A percentile compares a stretch with the other conserved stretches of the same genome.
These are phyloP conservation scores for Rhinatrema bivittatum DNA, from an alignment of 2,797 vertebrate genomes.

Conservation along the genomic window DNA sequence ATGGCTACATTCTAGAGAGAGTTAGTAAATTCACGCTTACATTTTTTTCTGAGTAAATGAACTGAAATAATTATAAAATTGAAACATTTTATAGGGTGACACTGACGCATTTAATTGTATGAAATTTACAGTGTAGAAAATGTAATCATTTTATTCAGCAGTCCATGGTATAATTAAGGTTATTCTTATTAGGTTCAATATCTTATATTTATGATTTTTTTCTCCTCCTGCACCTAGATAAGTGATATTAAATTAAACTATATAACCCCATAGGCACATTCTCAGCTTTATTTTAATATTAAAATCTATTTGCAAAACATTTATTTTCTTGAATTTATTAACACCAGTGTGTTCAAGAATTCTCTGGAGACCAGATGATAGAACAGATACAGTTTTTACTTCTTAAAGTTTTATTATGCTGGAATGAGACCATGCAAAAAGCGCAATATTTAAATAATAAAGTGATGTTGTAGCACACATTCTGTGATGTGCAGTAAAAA, in stretches of 20 bases:
- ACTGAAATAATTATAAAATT: slow-evolving; percentile 71
- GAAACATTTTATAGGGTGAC: slow-evolving; percentile 63
- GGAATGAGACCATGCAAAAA: slow-evolving; percentile 32
- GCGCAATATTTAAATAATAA: slow-evolving; percentile 49
- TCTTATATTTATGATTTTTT: slow-evolving; percentile 49
- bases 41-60: slow-evolving; percentile 62
- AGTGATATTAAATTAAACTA: slow-evolving; percentile 44
- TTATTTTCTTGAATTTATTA: slow-evolving; percentile 20
- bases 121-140: slow-evolving; percentile 62
- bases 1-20: slow-evolving; percentile 53
- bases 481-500: slow-evolving; percentile 49
- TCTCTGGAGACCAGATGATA: slow-evolving; percentile 20
- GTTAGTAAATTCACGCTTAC: slow-evolving; percentile 55
- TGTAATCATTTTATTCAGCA: slow-evolving; percentile 57
- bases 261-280: slow-evolving; percentile 33
- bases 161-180: slow-evolving; percentile 58
- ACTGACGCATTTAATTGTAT: slow-evolving; percentile 56
- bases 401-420: slow-evolving; percentile 28
- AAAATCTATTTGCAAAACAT: slow-evolving; percentile 31
- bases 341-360: slow-evolving; percentile 24
- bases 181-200: slow-evolving; percentile 40
- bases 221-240: slow-evolving; percentile 29
- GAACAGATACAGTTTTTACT: background rate
- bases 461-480: slow-evolving; percentile 42
- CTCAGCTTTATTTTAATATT: slow-evolving; percentile 22